Evolutionary conservation across 1,140 invertebrate genomes (phyloP).

Genomic region (Pinna nobilis): DNA sequence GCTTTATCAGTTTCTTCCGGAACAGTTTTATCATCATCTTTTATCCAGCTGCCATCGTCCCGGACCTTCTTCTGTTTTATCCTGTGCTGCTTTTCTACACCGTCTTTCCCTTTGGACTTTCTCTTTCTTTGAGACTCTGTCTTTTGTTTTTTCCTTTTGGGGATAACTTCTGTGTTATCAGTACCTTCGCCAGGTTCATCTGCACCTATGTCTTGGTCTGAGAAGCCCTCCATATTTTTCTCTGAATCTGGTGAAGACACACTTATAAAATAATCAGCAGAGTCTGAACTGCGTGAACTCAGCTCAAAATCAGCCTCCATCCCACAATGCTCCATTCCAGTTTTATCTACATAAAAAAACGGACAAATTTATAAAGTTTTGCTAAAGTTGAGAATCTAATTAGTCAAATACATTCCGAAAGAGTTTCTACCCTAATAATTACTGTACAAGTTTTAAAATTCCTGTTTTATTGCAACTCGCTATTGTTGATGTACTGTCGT

Average conservation of each 20-base stretch:
- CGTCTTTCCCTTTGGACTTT: not conserved
- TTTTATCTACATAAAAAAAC: constrained; percentile 26
- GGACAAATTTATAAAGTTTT: constrained; percentile 40
- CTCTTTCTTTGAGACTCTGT: not conserved
- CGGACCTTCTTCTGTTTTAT: constrained; percentile 1
- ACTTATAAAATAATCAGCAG: too few species aligned
- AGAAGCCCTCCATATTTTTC: not conserved
- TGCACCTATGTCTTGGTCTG: not conserved
- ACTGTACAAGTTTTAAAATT: too few species aligned
- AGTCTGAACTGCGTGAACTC: constrained; percentile 67
- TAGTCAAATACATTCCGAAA: too few species aligned
- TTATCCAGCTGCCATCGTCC: constrained; percentile 63
- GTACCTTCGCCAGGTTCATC: not conserved
- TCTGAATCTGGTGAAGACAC: constrained; percentile 47
- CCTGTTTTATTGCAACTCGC: too few species aligned
- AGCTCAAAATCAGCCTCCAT: constrained; percentile 57
- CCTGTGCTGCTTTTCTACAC: not conserved
- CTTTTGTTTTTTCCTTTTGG: not conserved
- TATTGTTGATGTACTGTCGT: too few species aligned
- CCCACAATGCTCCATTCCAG: constrained; percentile 30
- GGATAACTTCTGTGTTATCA: too few species aligned
- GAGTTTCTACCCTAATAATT: too few species aligned
- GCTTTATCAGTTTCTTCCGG: not conserved
- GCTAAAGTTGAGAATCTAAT: too few species aligned
- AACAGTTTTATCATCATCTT: constrained; percentile 2